Conservation (phyloP, 2,888 invertebrate genomes). For the Cephus pygmeus region DNA sequence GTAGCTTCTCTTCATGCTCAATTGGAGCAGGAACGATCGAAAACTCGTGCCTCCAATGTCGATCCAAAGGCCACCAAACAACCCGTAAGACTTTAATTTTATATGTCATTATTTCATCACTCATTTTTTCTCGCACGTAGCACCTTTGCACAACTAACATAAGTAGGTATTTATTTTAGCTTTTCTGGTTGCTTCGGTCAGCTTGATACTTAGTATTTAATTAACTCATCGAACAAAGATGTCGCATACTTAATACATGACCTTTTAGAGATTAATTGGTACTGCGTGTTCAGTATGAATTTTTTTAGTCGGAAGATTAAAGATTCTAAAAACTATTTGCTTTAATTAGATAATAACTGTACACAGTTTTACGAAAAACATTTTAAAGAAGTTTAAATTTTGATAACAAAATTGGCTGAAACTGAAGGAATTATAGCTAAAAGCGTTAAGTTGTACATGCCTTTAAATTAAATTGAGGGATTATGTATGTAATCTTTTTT, state of each 20-base stretch:
- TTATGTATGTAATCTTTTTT: background rate
- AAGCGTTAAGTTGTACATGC: background rate
- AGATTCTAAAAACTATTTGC: too few relatives aligned
- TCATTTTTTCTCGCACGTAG: background rate
- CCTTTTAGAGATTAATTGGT: too few relatives aligned
- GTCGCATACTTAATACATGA: too few relatives aligned
- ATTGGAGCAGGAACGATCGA: conserved; percentile 81
- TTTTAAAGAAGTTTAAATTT: background rate
- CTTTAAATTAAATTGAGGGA: background rate
- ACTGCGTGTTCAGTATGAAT: too few relatives aligned
- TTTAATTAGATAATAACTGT: background rate
- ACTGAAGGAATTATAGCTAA: background rate
- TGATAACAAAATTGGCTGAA: background rate
- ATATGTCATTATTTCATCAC: background rate
- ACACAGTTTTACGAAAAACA: background rate
- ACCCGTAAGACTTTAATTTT: conserved; percentile 42
- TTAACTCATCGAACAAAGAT: too few relatives aligned
- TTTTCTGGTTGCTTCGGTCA: too few relatives aligned
- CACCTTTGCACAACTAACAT: background rate
- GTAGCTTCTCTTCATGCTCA: conserved; percentile 76
- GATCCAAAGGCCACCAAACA: conserved; percentile 67
- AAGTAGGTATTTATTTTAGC: too few relatives aligned
- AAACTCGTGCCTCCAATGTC: conserved; percentile 68
- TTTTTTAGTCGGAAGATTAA: too few relatives aligned
- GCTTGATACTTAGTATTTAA: too few relatives aligned